Base-by-base conservation (phyloP, 1,140 invertebrate species). In the Manduca sexta region DNA sequence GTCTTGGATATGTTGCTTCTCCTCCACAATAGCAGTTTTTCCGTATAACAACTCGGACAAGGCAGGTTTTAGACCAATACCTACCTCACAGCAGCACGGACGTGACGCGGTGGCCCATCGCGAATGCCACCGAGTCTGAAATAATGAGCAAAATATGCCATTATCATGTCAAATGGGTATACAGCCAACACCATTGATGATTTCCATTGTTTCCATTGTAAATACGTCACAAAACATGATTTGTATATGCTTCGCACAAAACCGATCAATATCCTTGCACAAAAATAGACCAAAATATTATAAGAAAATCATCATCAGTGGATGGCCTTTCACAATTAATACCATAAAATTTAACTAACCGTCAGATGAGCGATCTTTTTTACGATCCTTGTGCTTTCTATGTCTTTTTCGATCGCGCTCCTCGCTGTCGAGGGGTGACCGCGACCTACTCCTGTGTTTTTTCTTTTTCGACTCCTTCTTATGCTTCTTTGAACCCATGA, bases 91-190 rank as follows among this genome's bases (percentile, higher is more conserved):
- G 44, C 38, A 56, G 65, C 65, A 46, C 62, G 65, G 64, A 64
- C 62, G 51, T 60, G 64, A 68, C 66, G 70, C 62, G 55, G 68
- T 65, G 69, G 64, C 56, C 65, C 61, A 64, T 64, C 66, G 56
- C 72, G 64, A 71, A 73, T 81, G 74, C 77, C 79, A 78, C 72
- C 74, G 69, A 41, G 54, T 84, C 81, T 84, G 81, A 84, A 84
- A 84, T 77, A 72, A 84, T 56, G 73, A 83, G 74, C 81, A 84
- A 65, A 84, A 64, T 67, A 73, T 80, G 81, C 81, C 79, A 84
- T 84, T 84, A 84, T 80, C 59, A 60, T 62, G 75, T 74, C 71
- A 82, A 80, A 49, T 50, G 58, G 16, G 47, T 48, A 39, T 56
- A 46, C 57, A 68, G 66, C 71, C 59, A 39, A 42, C 45, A 57